Percentiles rank a stretch among this genome's conserved stretches.
phyloP scores from a whole-genome alignment of 2,888 invertebrate genomes.

The Chymomyza procnemis region DNA sequence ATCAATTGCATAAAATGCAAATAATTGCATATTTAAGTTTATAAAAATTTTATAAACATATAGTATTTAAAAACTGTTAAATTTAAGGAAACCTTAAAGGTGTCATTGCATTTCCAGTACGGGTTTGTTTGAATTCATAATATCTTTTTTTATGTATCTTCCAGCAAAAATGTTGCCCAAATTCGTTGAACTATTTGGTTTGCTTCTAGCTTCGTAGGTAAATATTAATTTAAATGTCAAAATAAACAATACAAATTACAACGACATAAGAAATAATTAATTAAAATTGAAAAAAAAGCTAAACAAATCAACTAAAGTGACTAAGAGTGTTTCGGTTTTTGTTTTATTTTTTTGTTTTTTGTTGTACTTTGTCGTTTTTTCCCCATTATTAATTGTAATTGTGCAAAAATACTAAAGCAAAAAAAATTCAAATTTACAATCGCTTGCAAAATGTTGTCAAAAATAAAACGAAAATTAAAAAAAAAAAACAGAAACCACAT shows the following conservation, averaged over 20 bases:
- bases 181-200: no score
- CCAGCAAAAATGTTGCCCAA: no score
- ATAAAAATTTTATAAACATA: no score
- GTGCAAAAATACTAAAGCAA: conserved; percentile 3
- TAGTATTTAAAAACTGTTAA: no score
- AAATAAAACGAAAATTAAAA: not conserved
- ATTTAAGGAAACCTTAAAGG: no score
- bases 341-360: conserved; percentile 9
- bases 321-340: not conserved
- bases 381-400: conserved; percentile 39
- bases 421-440: not conserved
- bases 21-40: no score
- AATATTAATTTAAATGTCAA: not conserved
- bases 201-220: not conserved
- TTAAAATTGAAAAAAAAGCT: not conserved
- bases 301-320: not conserved
- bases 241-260: not conserved
- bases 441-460: not conserved
- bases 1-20: no score
- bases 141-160: no score
- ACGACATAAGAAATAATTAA: not conserved
- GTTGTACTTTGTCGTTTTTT: no score
- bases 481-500: not conserved
- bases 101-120: no score
- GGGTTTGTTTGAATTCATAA: no score